Percentiles rank a stretch among this genome's conserved stretches.
Evolutionary conservation across 2,888 invertebrate species (phyloP).

Genomic region (Rhaphigaster nebulosa): DNA sequence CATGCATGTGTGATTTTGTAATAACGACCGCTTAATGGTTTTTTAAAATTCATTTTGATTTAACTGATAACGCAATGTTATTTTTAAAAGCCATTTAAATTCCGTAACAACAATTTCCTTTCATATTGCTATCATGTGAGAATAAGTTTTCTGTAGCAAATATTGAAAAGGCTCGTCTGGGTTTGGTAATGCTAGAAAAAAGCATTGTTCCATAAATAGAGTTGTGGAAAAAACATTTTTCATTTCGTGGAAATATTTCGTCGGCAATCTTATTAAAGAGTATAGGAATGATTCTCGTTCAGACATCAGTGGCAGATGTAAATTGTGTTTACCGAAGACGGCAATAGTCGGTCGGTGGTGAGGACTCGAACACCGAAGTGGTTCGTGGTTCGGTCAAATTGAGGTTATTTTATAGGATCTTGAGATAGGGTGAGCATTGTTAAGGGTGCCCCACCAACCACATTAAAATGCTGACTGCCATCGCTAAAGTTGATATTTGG

Average conservation of each 20-base stretch:
- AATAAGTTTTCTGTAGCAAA: background rate
- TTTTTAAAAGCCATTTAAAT: background rate
- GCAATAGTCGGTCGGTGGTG: background rate
- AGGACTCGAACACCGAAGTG: background rate
- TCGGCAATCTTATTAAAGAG: background rate
- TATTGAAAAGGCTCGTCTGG: background rate
- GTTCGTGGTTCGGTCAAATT: slow-evolving; percentile 51
- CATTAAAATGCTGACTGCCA: slow-evolving; percentile 54
- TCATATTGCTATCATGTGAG: background rate
- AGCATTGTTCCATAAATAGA: background rate
- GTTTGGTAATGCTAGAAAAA: background rate
- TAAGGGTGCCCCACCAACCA: slow-evolving; percentile 22
- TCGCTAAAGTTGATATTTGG: slow-evolving; percentile 28
- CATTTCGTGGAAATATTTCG: background rate
- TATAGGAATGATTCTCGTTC: background rate
- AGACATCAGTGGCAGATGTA: background rate
- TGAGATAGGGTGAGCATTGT: slow-evolving; percentile 36
- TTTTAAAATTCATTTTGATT: background rate
- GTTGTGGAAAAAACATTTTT: background rate
- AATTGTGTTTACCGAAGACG: slow-evolving; percentile 11
- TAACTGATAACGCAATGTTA: background rate
- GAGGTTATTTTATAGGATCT: slow-evolving; percentile 52
- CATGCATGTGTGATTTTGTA: background rate
- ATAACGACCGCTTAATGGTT: too few relatives aligned
- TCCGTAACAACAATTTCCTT: too few relatives aligned